Evolutionary conservation across 2,797 vertebrate species (phyloP), one percentile per base, ranked within the genome.

Genomic region (Notoglanidium macrostoma): DNA sequence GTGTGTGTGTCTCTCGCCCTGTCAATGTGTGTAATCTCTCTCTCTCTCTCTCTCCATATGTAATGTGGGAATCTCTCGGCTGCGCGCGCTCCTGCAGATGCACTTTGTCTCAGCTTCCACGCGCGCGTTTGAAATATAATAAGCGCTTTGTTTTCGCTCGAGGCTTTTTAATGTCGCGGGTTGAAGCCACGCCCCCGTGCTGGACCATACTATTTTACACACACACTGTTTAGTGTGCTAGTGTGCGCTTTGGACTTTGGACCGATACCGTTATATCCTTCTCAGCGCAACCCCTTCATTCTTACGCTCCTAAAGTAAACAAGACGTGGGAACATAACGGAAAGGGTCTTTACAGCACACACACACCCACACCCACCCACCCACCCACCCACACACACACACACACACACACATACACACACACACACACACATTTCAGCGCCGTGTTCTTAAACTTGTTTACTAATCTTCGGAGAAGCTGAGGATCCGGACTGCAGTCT

Each of bases 111-210:
- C 77, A 21, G 54, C 77, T 40, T 57, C 54, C 54, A 23, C 19
- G 46, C 23, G 12, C 26, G 26, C 46, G 40, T 73, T 40, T 19
- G 57, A 55, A 2, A 19, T 1, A 55, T 10, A 49, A 8, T 17
- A 3, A 23, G 35, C 6, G 10, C 35, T 61, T 80, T n/a, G 57
- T 80, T 61, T 61, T 44, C 35, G 23, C 78, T 40, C 32, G 32
- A 78, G 29, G 29, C 51, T 78, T 55, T 21, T 32, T 23, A 79
- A 14, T 61, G 12, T 35, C 17, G 29, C 29, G 76, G 29, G 9
- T 44, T 26, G 78, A 80, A 61, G 78, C 78, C 78, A 80, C 78
- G 78, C 78, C 77, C 29, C 32, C n/a, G n/a, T 55, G 74, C 10
- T 2, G 49, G 74, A 55, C 49, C 51, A 29, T 17, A 54, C 49